Evolutionary conservation across 2,113 vertebrate species (phyloP).

Genomic region (Motacilla alba): DNA sequence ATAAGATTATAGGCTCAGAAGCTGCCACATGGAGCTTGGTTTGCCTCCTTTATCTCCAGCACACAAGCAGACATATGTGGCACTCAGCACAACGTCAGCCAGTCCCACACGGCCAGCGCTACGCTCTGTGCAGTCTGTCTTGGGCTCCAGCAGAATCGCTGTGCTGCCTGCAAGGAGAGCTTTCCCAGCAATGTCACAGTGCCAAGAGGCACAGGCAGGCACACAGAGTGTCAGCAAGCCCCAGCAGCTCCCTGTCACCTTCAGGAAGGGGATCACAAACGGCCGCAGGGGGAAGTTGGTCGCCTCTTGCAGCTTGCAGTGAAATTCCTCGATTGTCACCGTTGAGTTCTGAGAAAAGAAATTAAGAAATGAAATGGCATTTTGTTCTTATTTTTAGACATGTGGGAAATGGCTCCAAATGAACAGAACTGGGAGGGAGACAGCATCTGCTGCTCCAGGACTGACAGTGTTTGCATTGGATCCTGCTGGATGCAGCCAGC

Average conservation of each 20-base stretch:
- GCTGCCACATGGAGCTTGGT: neutral
- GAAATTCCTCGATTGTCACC: conserved; percentile 97
- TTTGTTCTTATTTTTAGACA: conserved; percentile 21
- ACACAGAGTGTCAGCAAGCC: neutral
- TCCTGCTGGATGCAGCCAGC: neutral
- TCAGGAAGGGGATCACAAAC: conserved; percentile 97
- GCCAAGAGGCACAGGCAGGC: neutral
- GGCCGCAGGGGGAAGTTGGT: conserved; percentile 97
- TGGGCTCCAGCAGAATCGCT: neutral
- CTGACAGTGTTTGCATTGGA: neutral
- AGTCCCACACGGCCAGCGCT: neutral
- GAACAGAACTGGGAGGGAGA: conserved; percentile 1
- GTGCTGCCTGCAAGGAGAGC: neutral
- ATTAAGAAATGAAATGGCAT: conserved; percentile 8
- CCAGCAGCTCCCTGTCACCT: conserved; percentile 78
- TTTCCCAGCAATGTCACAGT: neutral
- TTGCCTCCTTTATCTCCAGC: neutral
- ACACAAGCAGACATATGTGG: neutral
- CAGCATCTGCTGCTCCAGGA: neutral
- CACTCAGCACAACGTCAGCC: neutral
- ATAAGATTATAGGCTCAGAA: neutral
- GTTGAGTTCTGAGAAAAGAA: conserved; percentile 89
- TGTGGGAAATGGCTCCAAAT: neutral
- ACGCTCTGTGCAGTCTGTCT: neutral
- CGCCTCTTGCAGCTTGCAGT: conserved; percentile 96